Percentiles rank a stretch among this genome's conserved stretches.
These are phyloP conservation scores for Paedocypris micromegethes DNA, from an alignment of 2,797 vertebrate genomes.

Conservation along the genomic window DNA sequence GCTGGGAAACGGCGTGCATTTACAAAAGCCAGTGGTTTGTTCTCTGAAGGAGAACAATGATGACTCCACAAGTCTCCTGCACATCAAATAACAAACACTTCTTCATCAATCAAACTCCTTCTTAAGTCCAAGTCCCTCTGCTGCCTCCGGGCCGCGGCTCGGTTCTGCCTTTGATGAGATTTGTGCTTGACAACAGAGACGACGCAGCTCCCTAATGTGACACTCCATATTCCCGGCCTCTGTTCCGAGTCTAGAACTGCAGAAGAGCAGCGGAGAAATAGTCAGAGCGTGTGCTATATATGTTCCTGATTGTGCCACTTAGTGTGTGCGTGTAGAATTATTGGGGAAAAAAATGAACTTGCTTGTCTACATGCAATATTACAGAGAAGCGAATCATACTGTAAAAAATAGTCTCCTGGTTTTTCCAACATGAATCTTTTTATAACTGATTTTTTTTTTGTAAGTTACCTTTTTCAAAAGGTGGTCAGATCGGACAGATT, in stretches of 20 bases:
- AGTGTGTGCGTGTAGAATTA: no score
- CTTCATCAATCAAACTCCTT: constrained; percentile 18
- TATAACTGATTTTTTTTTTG: no score
- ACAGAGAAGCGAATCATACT: no score
- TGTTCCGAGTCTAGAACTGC: constrained; percentile 26
- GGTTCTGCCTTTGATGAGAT: constrained; percentile 38
- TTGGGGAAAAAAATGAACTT: no score
- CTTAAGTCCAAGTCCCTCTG: constrained; percentile 21
- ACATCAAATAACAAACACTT: constrained; percentile 33
- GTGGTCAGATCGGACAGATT: no score
- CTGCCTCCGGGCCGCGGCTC: constrained; percentile 13
- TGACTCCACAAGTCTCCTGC: constrained; percentile 1
- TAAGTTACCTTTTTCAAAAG: no score
- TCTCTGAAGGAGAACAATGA: not conserved
- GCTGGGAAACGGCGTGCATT: not conserved
- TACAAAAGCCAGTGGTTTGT: constrained; percentile 1
- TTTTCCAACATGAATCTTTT: no score
- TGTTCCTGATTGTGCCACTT: no score
- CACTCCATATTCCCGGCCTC: constrained; percentile 25
- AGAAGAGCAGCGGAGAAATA: constrained; percentile 10
- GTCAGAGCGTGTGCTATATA: not conserved
- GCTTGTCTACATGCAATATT: no score
- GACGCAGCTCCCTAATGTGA: constrained; percentile 16
- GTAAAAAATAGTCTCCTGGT: no score
- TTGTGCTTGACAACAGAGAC: constrained; percentile 26